A percentile compares a stretch with the other conserved stretches of the same genome.
phyloP scores from a whole-genome alignment of 2,888 invertebrate species.

The Calameuta idolon region DNA sequence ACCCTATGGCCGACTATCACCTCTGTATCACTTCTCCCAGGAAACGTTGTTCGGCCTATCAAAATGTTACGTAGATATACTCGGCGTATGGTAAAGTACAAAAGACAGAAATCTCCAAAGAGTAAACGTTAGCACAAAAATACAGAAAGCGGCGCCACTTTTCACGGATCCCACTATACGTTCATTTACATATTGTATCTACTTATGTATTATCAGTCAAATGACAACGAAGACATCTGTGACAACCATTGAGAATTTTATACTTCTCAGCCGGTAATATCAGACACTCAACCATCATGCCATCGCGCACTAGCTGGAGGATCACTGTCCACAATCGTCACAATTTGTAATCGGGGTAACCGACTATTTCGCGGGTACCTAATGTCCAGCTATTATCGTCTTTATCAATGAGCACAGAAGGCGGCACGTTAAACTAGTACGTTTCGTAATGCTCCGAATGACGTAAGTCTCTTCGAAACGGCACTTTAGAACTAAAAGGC shows the following conservation, averaged over 20 bases:
- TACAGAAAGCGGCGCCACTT: not conserved
- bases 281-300: not conserved
- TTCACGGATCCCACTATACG: not conserved
- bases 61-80: not conserved
- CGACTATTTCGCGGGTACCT: not conserved
- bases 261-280: not conserved
- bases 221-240: not conserved
- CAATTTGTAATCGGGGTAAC: not conserved
- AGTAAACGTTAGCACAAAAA: not conserved
- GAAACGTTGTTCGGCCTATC: not conserved
- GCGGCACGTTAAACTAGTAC: not conserved
- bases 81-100: not conserved
- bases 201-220: not conserved
- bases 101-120: not conserved
- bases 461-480: not conserved
- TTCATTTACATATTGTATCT: not conserved
- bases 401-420: not conserved
- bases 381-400: not conserved
- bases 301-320: not conserved
- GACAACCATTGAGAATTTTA: not conserved
- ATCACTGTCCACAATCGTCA: not conserved
- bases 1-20: not conserved
- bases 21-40: not conserved
- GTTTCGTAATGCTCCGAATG: not conserved
- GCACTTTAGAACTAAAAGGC: not conserved